Evolutionary conservation across 2,113 vertebrate genomes (phyloP).

Genomic region (Xerus inauris): DNA sequence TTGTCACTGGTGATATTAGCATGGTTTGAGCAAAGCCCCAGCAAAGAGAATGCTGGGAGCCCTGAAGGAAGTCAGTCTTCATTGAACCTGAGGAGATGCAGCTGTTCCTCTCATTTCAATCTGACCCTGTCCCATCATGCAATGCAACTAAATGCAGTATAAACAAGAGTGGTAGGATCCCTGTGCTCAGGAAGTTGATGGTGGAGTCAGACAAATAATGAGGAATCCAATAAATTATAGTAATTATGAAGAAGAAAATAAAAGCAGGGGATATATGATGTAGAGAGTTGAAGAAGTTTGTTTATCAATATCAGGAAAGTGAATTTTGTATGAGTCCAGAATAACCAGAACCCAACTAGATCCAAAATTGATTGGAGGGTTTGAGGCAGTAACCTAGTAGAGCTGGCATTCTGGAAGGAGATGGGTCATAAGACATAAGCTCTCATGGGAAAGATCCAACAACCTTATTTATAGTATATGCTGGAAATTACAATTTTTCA

Average conservation of each 20-base stretch:
- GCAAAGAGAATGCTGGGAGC: neutral
- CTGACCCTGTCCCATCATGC: neutral
- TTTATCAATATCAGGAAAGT: neutral
- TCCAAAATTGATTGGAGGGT: neutral
- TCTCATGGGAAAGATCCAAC: neutral
- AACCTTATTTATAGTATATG: neutral
- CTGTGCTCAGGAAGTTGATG: neutral
- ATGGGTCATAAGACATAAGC: neutral
- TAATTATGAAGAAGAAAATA: conserved; percentile 31
- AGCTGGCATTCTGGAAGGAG: neutral
- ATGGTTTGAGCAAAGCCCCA: neutral
- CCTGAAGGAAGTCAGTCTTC: neutral
- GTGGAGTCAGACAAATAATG: neutral
- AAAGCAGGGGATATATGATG: neutral
- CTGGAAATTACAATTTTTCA: neutral
- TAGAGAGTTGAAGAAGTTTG: neutral
- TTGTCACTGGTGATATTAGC: neutral
- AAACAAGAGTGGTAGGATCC: neutral
- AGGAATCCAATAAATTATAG: neutral
- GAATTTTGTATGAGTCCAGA: neutral
- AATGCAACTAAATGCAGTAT: neutral
- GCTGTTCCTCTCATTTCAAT: neutral
- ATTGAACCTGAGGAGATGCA: neutral
- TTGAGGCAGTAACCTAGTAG: neutral
- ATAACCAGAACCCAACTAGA: neutral